Evolutionary conservation across 1,140 invertebrate species (phyloP), one percentile per base, ranked within the genome.

Genomic region (Pseudomyrmex gracilis): DNA sequence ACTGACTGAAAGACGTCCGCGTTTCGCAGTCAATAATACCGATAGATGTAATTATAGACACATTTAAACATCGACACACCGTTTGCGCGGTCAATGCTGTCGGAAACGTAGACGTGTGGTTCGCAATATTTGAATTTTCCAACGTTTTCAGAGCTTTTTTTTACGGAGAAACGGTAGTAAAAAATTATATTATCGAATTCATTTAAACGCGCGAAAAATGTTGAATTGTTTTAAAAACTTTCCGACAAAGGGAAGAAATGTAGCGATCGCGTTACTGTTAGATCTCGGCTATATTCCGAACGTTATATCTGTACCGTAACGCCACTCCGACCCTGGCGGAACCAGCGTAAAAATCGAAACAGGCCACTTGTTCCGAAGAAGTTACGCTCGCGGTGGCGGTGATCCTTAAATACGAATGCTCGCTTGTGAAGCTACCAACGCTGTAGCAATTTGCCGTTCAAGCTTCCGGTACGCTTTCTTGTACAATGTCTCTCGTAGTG

Each of bases 41-140:
- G 51, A 78, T 78, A 78, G 63, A 78, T 78, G 70, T 78, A 70
- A 78, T 78, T 78, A 78, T 20, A 17, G 45, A 67, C 13, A 7
- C 55, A 55, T 67, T 55, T 77, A 55, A 77, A 55, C 63, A 55
- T 77, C 24, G 70, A 15, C 70, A 43, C 17, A 22, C 15, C 34
- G 20, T 9, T 10, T 20, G 43, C 24, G 8, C 17, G 74, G 1
- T n/a, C 34, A 34, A 34, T 57, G 0, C 34, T 12, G 15, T 77
- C 76, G 51, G 15, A 78, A 78, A 78, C 7, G 34, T 78, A 78
- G 64, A 22, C 51, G 76, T 77, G 64, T 58, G 76, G 64, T 70
- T 64, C 5, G 12, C 24, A 43, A 51, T 61, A 43, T 22, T 24
- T 3, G 13, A 17, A 22, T 49, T 57, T 77, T 77, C 8, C 55